Percentiles rank a stretch among this genome's conserved stretches.
Evolutionary conservation across 53 echinoderm and acorn worm genomes (phyloP).

Genomic region (Patiria pectinifera): DNA sequence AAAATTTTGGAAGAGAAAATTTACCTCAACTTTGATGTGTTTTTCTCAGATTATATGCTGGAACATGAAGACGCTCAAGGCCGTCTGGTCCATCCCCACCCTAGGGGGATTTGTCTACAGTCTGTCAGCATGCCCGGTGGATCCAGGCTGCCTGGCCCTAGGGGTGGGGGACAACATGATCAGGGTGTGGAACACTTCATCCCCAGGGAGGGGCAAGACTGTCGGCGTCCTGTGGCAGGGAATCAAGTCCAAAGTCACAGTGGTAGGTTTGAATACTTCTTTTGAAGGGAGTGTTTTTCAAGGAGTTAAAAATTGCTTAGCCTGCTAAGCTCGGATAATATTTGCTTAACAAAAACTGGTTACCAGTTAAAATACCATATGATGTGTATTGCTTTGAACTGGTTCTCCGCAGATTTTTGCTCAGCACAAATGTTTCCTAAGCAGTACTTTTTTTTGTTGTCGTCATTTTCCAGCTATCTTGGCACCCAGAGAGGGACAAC

Average conservation of each 20-base stretch:
- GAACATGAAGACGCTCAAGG: conserved; percentile 59
- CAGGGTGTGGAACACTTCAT: conserved; percentile 84
- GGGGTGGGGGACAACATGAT: conserved; percentile 97
- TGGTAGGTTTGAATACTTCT: conserved; percentile 64
- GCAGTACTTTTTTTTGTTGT: background rate
- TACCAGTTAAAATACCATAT: no score
- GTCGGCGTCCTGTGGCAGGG: conserved; percentile 90
- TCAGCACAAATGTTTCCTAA: no score
- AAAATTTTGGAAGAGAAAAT: background rate
- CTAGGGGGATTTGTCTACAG: conserved; percentile 94
- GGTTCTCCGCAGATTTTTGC: no score
- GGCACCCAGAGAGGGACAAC: conserved; percentile 88
- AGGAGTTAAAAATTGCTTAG: no score
- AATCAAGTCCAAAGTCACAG: conserved; percentile 91
- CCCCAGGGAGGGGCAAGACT: conserved; percentile 58
- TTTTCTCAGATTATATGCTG: conserved; percentile 82
- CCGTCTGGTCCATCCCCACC: conserved; percentile 79
- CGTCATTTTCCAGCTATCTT: conserved; percentile 67
- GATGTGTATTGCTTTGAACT: no score
- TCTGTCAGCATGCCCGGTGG: conserved; percentile 77
- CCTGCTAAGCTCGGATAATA: background rate
- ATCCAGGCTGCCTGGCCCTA: conserved; percentile 81
- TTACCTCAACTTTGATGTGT: background rate
- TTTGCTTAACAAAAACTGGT: background rate
- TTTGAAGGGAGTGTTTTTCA: no score